Evolutionary conservation across 30 jellyfish, hydroid and myxozoan species (phyloP), one percentile per base, ranked within the genome.

Genomic region (Nemopilema nomurai): DNA sequence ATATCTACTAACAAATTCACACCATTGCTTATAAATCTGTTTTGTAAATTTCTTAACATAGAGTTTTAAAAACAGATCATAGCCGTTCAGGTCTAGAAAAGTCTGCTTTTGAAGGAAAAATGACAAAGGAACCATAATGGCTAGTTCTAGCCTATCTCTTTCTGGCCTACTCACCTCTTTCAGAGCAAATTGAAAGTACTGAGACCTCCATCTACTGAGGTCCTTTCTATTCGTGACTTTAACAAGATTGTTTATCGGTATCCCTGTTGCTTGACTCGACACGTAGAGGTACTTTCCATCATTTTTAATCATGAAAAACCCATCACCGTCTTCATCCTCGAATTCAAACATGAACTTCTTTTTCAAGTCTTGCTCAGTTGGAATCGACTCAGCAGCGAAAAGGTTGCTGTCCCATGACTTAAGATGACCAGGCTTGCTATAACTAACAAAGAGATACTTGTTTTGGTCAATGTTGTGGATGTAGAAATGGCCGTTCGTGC

Each of bases 241-340:
- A 13, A 80, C 74, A 73, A 80, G 19, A 1, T 51, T 26, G 52
- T 65, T 13, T 27, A 70, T 18, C 4, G 89, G 89, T 16, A 80
- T 67, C 19, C 89, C 89, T 4, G 22, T 18, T n/a, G 18, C 9
- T 22, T 80, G 89, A 16, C 27, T 0, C 4, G 89, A 80, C 3
- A 67, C 81, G 67, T 80, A 80, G 18, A 80, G 26, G 28, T 24
- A 66, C 32, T 64, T 64, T 24, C 74, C 89, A 33, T 80, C 62
- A 23, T 80, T 80, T 25, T 65, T 80, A n/a, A 80, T 80, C 21
- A 17, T n/a, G 71, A 63, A 80, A 70, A 80, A 80, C 0, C 89
- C 89, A 32, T 80, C 89, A 66, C 89, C 89, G 49, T 80, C 89
- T 1, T 80, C 89, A 24, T 80, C 89, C 33, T 66, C 89, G 30